phyloP scores from a whole-genome alignment of 2,797 vertebrate genomes.

The Chiloscyllium punctatum region DNA sequence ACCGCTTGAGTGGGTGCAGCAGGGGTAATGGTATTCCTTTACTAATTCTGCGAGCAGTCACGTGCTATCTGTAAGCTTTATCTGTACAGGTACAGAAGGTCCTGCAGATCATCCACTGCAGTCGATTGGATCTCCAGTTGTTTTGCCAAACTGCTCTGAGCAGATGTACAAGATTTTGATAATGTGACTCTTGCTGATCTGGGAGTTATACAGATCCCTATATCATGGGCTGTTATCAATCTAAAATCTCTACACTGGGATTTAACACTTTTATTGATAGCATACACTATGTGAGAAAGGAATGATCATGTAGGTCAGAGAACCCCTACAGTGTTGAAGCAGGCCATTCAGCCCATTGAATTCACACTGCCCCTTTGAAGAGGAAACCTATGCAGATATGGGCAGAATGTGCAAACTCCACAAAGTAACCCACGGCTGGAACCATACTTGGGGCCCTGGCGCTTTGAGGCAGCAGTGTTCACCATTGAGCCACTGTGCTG shows the following conservation, averaged over 20 bases:
- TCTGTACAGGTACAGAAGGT: not conserved
- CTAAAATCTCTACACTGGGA: not conserved
- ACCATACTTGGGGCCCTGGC: too few species aligned
- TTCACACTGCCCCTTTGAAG: too few species aligned
- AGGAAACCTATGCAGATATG: too few species aligned
- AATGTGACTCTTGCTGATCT: not conserved
- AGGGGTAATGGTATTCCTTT: not conserved
- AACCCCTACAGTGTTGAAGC: too few species aligned
- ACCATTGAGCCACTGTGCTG: too few species aligned
- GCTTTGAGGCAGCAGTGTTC: too few species aligned
- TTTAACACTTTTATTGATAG: not conserved
- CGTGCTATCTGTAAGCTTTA: not conserved
- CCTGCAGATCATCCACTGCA: not conserved
- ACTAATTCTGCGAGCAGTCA: too few species aligned
- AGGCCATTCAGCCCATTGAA: too few species aligned
- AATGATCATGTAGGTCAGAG: not conserved
- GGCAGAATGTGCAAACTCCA: too few species aligned
- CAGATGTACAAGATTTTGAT: not conserved
- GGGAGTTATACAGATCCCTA: not conserved
- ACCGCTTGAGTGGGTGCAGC: not conserved
- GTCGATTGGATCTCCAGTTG: not conserved
- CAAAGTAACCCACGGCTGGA: too few species aligned
- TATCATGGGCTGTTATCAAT: not conserved
- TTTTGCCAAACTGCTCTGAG: not conserved
- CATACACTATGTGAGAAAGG: not conserved